Conservation (phyloP, 2,113 vertebrate genomes). For the Hippocampus barbouri region DNA sequence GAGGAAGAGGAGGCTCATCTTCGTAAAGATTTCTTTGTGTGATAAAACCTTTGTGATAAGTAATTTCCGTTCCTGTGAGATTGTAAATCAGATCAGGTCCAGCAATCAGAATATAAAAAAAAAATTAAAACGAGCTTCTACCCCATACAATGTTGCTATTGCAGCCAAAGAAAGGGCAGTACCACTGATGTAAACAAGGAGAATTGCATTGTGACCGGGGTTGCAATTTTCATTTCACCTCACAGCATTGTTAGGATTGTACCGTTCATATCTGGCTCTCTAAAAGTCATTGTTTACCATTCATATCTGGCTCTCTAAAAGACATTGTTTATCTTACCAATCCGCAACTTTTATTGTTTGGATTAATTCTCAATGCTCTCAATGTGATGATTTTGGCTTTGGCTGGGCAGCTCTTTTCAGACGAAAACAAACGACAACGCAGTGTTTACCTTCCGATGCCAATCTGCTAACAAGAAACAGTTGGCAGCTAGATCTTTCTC, state of each 20-base stretch:
- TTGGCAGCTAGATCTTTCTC: background rate
- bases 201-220: background rate
- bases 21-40: slow-evolving; percentile 2
- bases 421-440: background rate
- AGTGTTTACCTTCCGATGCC: slow-evolving; percentile 1
- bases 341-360: background rate
- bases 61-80: background rate
- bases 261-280: background rate
- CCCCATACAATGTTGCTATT: background rate
- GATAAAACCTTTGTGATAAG: background rate
- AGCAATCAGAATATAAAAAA: background rate
- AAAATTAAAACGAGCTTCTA: background rate
- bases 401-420: background rate
- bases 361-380: background rate
- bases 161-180: background rate
- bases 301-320: background rate
- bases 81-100: background rate
- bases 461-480: background rate
- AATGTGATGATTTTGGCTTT: background rate
- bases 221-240: slow-evolving; percentile 6
- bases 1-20: slow-evolving; percentile 24
- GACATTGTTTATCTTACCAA: background rate
- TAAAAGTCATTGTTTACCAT: background rate
- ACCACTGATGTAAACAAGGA: background rate
- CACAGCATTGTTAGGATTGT: background rate